Evolutionary conservation across 2,113 vertebrate species (phyloP), one percentile per base, ranked within the genome.

Genomic region (Ophthalmolycus amberensis): DNA sequence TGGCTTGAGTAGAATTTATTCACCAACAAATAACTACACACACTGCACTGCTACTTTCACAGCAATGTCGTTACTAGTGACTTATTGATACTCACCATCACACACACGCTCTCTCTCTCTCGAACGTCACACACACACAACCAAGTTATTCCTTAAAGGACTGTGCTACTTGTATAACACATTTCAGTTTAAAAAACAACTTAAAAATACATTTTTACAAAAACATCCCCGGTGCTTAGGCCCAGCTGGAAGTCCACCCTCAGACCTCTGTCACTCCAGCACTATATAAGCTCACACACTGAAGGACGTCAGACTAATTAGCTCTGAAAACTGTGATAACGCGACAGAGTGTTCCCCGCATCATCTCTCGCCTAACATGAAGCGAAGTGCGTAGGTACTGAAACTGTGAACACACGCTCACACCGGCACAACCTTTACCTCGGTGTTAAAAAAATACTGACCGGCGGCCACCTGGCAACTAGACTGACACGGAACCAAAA

Each of bases 311-410:
- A 69, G 63, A 68, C 15, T 38, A 75, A 60, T 75, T 72, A 68
- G 27, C 42, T 34, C 22, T 54, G 48, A 37, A 73, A 74, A 22
- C 63, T 71, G 68, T 66, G 40, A 63, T 77, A 52, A 80, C 48
- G 32, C 46, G 27, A 74, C 71, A 40, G 64, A 77, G 67, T 40
- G 32, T 58, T 29, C n/a, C 1, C 34, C 58, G 71, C 71, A 58
- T 69, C 69, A 82, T 64, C 74, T 75, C 79, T 83, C 77, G 79
- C 76, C 66, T 50, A 56, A 74, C 75, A 69, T 59, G 67, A 86
- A 76, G 62, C 48, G 72, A 72, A 37, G 72, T 75, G 60, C 15
- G 79, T 82, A 72, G 63, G 69, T 73, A 70, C 48, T 46, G 42
- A 71, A 56, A 72, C 79, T 60, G 59, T 52, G 69, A 80, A 82